Conservation (phyloP, 1,140 invertebrate species). For the Batillaria attramentaria region DNA sequence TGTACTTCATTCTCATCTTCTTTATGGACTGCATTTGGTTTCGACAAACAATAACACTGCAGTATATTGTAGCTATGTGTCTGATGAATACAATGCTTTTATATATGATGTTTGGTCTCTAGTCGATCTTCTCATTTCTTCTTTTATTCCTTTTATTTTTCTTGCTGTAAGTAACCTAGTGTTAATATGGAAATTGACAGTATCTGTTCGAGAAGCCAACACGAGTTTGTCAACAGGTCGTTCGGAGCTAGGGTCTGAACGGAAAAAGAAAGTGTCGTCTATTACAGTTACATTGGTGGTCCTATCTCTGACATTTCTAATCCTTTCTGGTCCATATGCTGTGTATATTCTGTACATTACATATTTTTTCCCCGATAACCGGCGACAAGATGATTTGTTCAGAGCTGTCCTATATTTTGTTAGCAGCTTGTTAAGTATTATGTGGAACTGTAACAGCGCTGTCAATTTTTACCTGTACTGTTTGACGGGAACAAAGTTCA, state of each 20-base stretch:
- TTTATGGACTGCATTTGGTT: no score
- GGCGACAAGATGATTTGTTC: background rate
- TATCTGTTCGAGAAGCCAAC: background rate
- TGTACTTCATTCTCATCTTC: no score
- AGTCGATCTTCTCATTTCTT: slow-evolving; percentile 37
- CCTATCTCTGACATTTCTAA: slow-evolving; percentile 45
- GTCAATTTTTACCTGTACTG: slow-evolving; percentile 24
- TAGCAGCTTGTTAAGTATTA: background rate
- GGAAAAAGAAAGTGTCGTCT: slow-evolving; percentile 23
- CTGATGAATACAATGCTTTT: no score
- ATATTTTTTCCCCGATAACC: background rate
- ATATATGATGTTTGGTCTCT: slow-evolving; percentile 39
- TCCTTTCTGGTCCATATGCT: slow-evolving; percentile 37
- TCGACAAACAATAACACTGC: no score
- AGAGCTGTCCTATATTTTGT: background rate
- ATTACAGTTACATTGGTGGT: slow-evolving; percentile 41
- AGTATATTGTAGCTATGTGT: no score
- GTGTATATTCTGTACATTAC: background rate
- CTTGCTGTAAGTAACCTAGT: slow-evolving; percentile 5
- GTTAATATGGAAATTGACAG: background rate
- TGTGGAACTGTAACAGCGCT: background rate
- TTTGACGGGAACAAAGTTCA: slow-evolving; percentile 17
- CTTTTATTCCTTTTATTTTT: background rate
- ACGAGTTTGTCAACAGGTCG: background rate
- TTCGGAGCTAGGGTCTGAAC: no score